Base-by-base conservation (phyloP, 2,888 invertebrate genomes). In the Pyrrhia umbra region DNA sequence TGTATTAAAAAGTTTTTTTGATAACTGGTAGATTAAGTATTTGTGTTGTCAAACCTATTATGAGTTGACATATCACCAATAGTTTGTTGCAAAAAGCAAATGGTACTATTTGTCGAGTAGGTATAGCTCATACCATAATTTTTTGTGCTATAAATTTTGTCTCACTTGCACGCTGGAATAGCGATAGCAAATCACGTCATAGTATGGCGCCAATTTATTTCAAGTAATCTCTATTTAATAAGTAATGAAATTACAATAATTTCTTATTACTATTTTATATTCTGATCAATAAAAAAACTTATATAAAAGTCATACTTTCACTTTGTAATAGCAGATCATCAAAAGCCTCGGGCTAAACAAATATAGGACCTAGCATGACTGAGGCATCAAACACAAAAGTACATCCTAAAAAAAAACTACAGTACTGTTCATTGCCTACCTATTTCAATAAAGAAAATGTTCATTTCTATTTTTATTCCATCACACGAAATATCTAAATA, bases 261-360 rank as follows among this genome's bases (percentile, higher is more conserved):
- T 65, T 77, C 59, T 77, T 67, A 73, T 77, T 67, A 69, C 61
- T 45, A 74, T 56, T 74, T 70, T 60, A 65, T 34, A 75, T 81
- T 74, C 78, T 70, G 64, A 65, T 78, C 51, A 63, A 63, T 61
- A 45, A 62, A 37, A n/a, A 51, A 75, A 70, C 57, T 52, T 47
- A 64, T 68, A 77, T n/a, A 77, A 79, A 76, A 73, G 30, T 49
- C 18, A 46, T 23, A 70, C 77, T 80, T 78, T 78, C 81, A 80
- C 81, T 75, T 68, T 50, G 30, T 45, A 61, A 60, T 65, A 56
- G 37, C 45, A 69, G 67, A 70, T 80, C 75, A 67, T 80, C 52
- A 65, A 75, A 64, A 34, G 60, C 77, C 79, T 68, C 62, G 21
- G 55, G 81, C 61, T 37, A 45, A 55, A 63, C 51, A 57, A 55